Base-by-base conservation (phyloP, 2,113 vertebrate species). In the Strix aluco region DNA sequence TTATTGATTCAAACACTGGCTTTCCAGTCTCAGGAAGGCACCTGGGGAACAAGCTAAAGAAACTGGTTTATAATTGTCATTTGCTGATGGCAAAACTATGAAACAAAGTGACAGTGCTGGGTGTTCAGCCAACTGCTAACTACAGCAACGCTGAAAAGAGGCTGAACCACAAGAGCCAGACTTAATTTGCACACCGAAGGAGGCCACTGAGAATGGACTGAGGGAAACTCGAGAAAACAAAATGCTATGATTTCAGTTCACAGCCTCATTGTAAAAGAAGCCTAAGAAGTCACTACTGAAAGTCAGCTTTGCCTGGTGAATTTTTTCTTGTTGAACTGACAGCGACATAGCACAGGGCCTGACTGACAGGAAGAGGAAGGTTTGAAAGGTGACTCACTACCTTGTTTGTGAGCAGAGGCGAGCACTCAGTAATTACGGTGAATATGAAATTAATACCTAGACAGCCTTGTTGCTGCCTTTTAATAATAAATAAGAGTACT, bases 391-490 rank as follows among this genome's bases (percentile, higher is more conserved):
- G 92, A 90, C 69, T 94, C 92, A 77, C 62, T 17, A 23, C 32
- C 42, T 54, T 95, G 71, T 77, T 77, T 42, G 63, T 3, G 40
- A 92, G 79, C 84, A 88, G 58, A 92, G 30, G 52, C 1, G 0
- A 85, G 75, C 57, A 42, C 55, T 83, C 5, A 3, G 42, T 86
- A 92, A 95, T 95, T 86, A 92, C 26, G 79, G 30, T 18, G 55
- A 90, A 77, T 62, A 83, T 77, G 63, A 96, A 95, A 95, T 90
- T 77, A 95, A 92, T 92, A 90, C 71, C 59, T 93, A 88, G 66
- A 85, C 51, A 94, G 62, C 46, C 36, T 94, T 5, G 0, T 71
- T 84, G 69, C n/a, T 94, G 61, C 81, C 84, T 95, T 97, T 95
- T 93, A 95, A 95, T 96, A 94, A 82, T 66, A 86, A 90, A 72